Evolutionary conservation across 2,113 vertebrate genomes (phyloP), one percentile per base, ranked within the genome.

Genomic region (Clarias gariepinus): DNA sequence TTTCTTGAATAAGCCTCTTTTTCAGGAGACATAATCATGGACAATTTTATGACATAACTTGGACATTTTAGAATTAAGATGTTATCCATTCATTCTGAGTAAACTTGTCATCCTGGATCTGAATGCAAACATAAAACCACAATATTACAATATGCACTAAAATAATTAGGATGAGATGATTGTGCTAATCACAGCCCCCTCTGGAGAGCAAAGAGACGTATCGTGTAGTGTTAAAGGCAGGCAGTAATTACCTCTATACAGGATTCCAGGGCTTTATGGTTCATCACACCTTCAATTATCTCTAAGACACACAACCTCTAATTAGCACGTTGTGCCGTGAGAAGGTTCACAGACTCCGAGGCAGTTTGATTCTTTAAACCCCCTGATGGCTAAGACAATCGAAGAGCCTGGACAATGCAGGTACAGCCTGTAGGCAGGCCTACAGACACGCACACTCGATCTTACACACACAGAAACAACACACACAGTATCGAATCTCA

Each of bases 401-500:
- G 58, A 61, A 81, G 78, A 36, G 78, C 55, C 4, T 61, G 57
- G 78, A 41, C 19, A 36, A 47, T 61, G 57, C 9, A 19, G 57
- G 13, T 81, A 61, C 57, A 61, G 78, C 57, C 57, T 15, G 21
- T 36, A 85, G 58, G 47, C 73, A 76, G 33, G 64, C 25, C 10
- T 33, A 58, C 23, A 47, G 13, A 76, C 13, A 57, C 30, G 11
- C 83, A 78, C 7, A 66, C 41, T n/a, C 30, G 47, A 2, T 33
- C 55, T 63, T 30, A 73, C 87, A 90, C 21, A 73, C 63, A 83
- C 47, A n/a, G n/a, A n/a, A n/a, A n/a, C n/a, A n/a, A 83, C 33
- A 76, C 64, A 83, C 83, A 89, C 86, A 66, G 86, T 66, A 86
- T 91, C 87, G 84, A 73, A 76, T 76, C 33, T 63, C 58, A 85